Conservation (phyloP, 2,113 vertebrate genomes). For the Raja brachyura region DNA sequence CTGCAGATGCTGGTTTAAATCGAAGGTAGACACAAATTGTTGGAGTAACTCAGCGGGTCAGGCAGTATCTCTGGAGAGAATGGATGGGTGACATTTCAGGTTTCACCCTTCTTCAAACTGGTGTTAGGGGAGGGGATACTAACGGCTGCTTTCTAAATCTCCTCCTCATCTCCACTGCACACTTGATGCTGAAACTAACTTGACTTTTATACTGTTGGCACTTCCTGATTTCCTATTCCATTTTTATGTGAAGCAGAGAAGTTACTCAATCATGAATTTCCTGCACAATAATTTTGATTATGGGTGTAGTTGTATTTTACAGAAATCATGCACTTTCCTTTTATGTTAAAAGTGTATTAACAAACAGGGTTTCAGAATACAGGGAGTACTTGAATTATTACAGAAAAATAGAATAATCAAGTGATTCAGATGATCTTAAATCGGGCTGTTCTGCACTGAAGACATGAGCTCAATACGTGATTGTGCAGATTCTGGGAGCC, state of each 20-base stretch:
- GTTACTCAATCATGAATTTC: neutral
- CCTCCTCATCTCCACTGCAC: too few species aligned
- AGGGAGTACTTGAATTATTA: neutral
- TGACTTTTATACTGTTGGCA: neutral
- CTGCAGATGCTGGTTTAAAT: too few species aligned
- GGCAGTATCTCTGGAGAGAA: too few species aligned
- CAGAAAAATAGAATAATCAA: neutral
- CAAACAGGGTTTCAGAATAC: neutral
- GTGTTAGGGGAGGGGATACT: too few species aligned
- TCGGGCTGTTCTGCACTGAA: neutral
- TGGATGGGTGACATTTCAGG: too few species aligned
- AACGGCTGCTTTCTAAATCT: too few species aligned
- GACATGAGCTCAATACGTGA: neutral
- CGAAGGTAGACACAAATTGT: too few species aligned
- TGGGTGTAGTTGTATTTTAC: neutral
- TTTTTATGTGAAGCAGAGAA: neutral
- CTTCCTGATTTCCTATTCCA: neutral
- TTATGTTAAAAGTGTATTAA: neutral
- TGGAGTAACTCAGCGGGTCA: too few species aligned
- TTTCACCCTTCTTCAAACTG: too few species aligned
- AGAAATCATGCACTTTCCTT: neutral
- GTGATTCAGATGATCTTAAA: neutral
- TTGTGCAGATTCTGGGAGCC: neutral
- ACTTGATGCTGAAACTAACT: too few species aligned
- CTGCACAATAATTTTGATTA: neutral